Conservation (phyloP, 2,113 vertebrate species). For the Gallinago media region DNA sequence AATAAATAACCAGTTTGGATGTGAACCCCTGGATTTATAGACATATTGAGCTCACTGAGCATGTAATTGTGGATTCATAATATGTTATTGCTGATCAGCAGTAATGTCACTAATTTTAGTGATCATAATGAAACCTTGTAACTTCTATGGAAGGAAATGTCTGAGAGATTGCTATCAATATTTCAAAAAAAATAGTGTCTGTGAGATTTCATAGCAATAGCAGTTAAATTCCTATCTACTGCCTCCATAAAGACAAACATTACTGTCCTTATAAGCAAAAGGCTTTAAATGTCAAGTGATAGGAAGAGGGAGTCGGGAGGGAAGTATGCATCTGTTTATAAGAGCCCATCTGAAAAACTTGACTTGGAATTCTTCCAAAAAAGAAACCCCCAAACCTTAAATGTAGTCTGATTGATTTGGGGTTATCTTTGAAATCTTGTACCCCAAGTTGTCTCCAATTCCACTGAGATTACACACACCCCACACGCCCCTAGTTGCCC, state of each 20-base stretch:
- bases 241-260: background rate
- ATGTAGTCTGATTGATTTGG: background rate
- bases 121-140: background rate
- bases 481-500: rapidly evolving
- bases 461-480: background rate
- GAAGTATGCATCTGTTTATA: background rate
- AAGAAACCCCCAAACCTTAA: background rate
- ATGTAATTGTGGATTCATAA: background rate
- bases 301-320: background rate
- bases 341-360: background rate
- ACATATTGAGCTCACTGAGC: background rate
- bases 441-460: background rate
- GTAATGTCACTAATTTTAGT: background rate
- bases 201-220: background rate
- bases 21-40: background rate
- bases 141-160: background rate
- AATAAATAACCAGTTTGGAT: background rate
- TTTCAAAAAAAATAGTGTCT: background rate
- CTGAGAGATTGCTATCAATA: background rate
- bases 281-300: background rate
- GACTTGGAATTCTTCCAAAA: background rate
- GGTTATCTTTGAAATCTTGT: background rate
- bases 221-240: background rate
- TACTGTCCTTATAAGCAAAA: background rate
- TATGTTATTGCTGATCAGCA: background rate